These are phyloP conservation scores for Falcunculus frontatus DNA, from an alignment of 2,113 vertebrate genomes.

Conservation along the genomic window DNA sequence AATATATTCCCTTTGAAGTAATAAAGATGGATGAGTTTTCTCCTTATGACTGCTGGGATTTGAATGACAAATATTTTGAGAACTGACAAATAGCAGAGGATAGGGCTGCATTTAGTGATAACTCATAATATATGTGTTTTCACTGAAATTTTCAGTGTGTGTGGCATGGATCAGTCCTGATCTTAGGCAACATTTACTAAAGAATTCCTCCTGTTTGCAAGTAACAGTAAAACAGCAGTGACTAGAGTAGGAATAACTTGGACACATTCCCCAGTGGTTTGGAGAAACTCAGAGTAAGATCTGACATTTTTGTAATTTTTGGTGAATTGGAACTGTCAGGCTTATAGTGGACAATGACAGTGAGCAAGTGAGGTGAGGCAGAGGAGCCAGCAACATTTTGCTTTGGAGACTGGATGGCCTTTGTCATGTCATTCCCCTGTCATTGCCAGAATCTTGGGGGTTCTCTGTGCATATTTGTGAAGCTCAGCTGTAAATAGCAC, in stretches of 20 bases:
- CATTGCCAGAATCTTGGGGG: background rate
- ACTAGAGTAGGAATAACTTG: background rate
- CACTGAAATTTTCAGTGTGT: background rate
- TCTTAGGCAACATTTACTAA: background rate
- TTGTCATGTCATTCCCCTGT: background rate
- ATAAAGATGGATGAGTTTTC: constrained; percentile 39
- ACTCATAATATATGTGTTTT: background rate
- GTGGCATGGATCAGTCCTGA: background rate
- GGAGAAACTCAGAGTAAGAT: background rate
- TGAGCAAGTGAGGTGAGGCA: background rate
- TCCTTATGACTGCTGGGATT: background rate
- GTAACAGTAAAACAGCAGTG: background rate
- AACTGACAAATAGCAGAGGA: background rate
- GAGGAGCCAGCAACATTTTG: background rate
- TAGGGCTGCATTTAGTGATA: background rate
- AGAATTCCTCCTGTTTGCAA: background rate
- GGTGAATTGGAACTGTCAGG: background rate
- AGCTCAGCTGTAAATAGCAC: background rate
- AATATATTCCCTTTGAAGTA: constrained; percentile 15
- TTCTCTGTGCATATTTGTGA: background rate
- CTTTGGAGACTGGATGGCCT: background rate
- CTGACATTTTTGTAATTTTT: background rate
- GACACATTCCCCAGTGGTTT: background rate
- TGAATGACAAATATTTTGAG: background rate
- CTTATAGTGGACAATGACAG: background rate